Conservation (phyloP, 2,113 vertebrate species). For the Paralichthys olivaceus region DNA sequence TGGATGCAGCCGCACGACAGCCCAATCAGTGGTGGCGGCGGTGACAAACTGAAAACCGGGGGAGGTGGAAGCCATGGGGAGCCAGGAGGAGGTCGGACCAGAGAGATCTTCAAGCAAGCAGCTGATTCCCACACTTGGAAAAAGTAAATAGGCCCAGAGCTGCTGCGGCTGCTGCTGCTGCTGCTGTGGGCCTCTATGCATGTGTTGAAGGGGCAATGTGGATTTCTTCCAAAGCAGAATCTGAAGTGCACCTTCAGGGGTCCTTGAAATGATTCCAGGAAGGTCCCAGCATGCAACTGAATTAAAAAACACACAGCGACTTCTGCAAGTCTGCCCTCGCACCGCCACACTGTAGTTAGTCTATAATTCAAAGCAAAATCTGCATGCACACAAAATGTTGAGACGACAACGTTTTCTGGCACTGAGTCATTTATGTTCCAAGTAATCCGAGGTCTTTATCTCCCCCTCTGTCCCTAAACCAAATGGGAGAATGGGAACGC, state of each 20-base stretch:
- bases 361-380: conserved; percentile 2
- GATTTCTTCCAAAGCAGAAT: neutral
- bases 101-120: conserved; percentile 53
- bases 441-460: conserved; percentile 45
- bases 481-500: conserved; percentile 39
- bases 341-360: neutral
- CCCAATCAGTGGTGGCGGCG: conserved; percentile 51
- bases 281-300: conserved; percentile 19
- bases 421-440: conserved; percentile 43
- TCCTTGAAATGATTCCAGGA: conserved; percentile 34
- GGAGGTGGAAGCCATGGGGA: conserved; percentile 52
- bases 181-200: conserved; percentile 6
- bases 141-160: neutral
- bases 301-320: conserved; percentile 22
- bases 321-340: neutral
- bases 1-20: conserved; percentile 62
- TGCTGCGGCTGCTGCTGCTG: conserved; percentile 5
- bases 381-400: neutral
- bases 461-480: conserved; percentile 27
- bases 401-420: conserved; percentile 25
- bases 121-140: conserved; percentile 29
- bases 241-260: conserved; percentile 51
- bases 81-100: conserved; percentile 15
- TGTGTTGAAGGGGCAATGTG: neutral
- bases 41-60: conserved; percentile 26